These are phyloP conservation scores for Octonoba sinensis DNA, from an alignment of 2,888 invertebrate species.

Conservation along the genomic window DNA sequence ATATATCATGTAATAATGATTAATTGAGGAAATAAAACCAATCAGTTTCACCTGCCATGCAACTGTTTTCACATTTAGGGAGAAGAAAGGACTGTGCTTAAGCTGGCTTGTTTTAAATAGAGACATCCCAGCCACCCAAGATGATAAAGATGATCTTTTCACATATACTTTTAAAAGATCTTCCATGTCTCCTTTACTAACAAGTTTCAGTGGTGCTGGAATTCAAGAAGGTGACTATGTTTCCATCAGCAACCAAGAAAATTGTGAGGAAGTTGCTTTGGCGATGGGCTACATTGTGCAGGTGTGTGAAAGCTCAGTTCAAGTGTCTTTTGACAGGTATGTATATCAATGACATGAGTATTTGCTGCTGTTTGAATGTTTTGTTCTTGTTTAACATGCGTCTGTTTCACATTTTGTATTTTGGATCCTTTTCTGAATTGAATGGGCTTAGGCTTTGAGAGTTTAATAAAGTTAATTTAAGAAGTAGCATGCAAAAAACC, in stretches of 20 bases:
- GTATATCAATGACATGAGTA: too few relatives aligned
- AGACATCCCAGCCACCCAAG: neutral
- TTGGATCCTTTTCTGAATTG: too few relatives aligned
- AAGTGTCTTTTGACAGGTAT: slow-evolving; percentile 53
- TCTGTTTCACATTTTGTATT: too few relatives aligned
- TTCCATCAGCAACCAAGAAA: slow-evolving; percentile 52
- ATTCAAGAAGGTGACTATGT: slow-evolving; percentile 52
- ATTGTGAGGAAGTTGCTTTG: slow-evolving; percentile 52
- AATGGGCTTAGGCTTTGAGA: too few relatives aligned
- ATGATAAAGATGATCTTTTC: slow-evolving; percentile 7
- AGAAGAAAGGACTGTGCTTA: slow-evolving; percentile 56
- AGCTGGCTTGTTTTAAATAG: slow-evolving; percentile 28
- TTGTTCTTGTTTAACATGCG: too few relatives aligned
- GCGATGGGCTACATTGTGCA: slow-evolving; percentile 52
- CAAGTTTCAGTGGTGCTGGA: slow-evolving; percentile 16
- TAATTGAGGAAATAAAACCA: too few relatives aligned
- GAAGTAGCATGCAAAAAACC: too few relatives aligned
- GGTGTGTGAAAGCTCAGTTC: slow-evolving; percentile 27
- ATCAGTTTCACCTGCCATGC: too few relatives aligned
- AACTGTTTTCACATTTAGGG: slow-evolving; percentile 28
- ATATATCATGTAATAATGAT: too few relatives aligned
- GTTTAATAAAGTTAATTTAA: too few relatives aligned
- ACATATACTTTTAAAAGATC: slow-evolving; percentile 27
- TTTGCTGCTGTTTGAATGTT: neutral
- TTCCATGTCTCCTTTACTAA: neutral